A percentile compares a stretch with the other conserved stretches of the same genome.
Conservation (phyloP, 2,888 invertebrate species). For the Eupithecia subumbrata region DNA sequence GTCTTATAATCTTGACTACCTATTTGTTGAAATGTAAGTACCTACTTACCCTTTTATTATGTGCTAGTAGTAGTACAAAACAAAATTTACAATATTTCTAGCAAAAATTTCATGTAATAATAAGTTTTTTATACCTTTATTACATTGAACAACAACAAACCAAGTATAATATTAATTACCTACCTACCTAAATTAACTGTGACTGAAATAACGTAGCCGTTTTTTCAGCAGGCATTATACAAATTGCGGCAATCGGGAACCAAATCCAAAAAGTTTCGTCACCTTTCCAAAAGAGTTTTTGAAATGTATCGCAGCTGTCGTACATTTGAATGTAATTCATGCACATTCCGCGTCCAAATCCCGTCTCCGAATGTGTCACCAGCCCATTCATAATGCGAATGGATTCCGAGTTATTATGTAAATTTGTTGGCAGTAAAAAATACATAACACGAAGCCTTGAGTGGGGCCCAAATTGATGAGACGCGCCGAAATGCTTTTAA, state of each 20-base stretch:
- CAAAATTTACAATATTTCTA: no score
- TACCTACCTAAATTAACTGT: neutral
- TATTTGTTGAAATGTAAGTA: no score
- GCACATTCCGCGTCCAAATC: slow-evolving; percentile 1
- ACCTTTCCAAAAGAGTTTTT: neutral
- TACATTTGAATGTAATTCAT: slow-evolving; percentile 6
- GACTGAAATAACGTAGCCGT: neutral
- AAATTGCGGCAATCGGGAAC: neutral
- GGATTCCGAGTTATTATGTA: slow-evolving; percentile 45
- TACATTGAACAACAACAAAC: neutral
- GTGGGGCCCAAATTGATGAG: slow-evolving; percentile 38
- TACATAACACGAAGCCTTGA: slow-evolving; percentile 38
- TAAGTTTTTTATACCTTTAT: neutral
- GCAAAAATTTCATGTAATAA: no score
- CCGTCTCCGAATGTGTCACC: slow-evolving; percentile 21
- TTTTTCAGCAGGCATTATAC: neutral
- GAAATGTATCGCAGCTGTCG: slow-evolving; percentile 1
- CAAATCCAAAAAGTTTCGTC: neutral
- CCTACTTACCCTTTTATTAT: no score
- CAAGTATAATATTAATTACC: neutral
- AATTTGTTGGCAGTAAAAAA: slow-evolving; percentile 47
- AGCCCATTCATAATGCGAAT: slow-evolving; percentile 30
- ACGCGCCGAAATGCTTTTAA: slow-evolving; percentile 37
- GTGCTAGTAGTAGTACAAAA: no score
- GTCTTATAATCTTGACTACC: no score